Evolutionary conservation across 2,888 invertebrate species (phyloP).

Genomic region (Drosophila niveifrons): DNA sequence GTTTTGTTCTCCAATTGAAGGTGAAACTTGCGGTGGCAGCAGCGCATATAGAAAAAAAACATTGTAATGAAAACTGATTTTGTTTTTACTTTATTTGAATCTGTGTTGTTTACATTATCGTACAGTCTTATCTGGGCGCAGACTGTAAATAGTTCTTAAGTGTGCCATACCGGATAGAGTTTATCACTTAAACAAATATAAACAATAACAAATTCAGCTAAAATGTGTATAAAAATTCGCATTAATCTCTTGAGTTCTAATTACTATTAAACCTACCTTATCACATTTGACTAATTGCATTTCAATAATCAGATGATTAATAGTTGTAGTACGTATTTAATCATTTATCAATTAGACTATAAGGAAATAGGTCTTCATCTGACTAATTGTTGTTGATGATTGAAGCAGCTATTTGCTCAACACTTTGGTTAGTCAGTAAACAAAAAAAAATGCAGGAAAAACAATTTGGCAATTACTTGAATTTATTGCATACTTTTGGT

Average conservation of each 20-base stretch:
- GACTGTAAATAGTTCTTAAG: background rate
- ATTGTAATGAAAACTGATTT: background rate
- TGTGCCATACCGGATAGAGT: background rate
- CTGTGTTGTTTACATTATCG: background rate
- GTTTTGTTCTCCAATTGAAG: conserved; percentile 48
- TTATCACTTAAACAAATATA: background rate
- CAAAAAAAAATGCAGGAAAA: background rate
- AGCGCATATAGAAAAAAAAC: background rate
- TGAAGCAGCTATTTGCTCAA: background rate
- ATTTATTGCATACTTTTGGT: conserved; percentile 5
- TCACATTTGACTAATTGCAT: background rate
- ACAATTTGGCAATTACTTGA: background rate
- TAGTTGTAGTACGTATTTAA: background rate
- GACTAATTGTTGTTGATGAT: background rate
- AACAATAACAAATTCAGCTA: background rate
- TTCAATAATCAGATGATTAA: conserved; percentile 5
- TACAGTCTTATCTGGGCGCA: background rate
- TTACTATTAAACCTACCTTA: background rate
- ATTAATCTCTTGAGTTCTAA: background rate
- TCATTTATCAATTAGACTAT: conserved; percentile 11
- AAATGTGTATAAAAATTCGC: background rate
- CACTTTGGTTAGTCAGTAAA: background rate
- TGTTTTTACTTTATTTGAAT: background rate
- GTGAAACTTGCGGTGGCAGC: conserved; percentile 61
- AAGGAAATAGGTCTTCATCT: background rate